Evolutionary conservation across 2,113 vertebrate genomes (phyloP).

Genomic region (Leucopsar rothschildi): DNA sequence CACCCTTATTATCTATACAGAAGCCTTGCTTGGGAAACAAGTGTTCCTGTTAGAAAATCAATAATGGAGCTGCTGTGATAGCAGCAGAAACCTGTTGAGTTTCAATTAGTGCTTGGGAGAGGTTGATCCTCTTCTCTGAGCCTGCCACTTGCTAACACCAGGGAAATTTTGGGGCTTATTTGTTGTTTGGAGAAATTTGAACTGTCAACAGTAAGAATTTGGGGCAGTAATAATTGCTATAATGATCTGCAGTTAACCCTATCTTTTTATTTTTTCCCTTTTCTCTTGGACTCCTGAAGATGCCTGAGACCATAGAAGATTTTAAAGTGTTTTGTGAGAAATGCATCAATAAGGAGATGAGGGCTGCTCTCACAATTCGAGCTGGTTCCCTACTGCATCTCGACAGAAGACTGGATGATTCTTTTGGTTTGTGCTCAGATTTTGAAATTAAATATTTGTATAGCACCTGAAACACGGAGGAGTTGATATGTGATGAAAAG

Average conservation of each 20-base stretch:
- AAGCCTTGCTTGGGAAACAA: neutral
- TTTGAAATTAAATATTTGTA: neutral
- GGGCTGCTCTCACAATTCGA: neutral
- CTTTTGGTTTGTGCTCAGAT: neutral
- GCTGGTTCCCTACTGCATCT: neutral
- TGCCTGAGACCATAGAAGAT: neutral
- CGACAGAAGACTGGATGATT: neutral
- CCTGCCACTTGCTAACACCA: neutral
- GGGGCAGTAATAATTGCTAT: neutral
- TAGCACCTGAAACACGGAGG: neutral
- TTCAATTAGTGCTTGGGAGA: constrained; percentile 35
- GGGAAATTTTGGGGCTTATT: neutral
- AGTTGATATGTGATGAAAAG: neutral
- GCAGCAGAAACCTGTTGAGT: neutral
- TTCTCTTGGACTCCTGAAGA: neutral
- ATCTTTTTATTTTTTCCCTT: neutral
- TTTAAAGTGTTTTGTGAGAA: neutral
- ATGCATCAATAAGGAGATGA: neutral
- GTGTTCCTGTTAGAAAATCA: constrained; percentile 9
- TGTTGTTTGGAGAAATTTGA: neutral
- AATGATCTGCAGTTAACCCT: neutral
- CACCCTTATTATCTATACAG: constrained; percentile 11
- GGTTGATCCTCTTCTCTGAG: neutral
- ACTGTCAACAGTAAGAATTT: neutral
- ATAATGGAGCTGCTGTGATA: neutral